phyloP scores from a whole-genome alignment of 1,140 invertebrate genomes.

The Saccostrea glomerata region DNA sequence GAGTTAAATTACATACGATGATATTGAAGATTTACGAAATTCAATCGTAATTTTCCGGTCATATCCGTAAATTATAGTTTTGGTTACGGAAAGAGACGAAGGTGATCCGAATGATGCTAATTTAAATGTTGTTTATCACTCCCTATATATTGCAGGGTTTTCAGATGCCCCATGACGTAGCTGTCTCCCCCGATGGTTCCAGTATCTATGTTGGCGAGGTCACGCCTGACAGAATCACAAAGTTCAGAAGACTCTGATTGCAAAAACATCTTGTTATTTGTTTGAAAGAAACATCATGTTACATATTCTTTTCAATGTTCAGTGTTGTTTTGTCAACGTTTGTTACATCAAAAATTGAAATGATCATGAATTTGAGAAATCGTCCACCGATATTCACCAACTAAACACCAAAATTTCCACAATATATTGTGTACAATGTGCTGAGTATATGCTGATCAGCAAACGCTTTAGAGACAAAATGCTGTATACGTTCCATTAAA shows the following conservation, averaged over 20 bases:
- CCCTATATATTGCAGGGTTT: slow-evolving; percentile 9
- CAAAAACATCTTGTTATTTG: neutral
- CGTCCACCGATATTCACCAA: neutral
- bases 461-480: too few species aligned
- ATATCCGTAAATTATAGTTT: too few species aligned
- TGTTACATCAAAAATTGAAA: neutral
- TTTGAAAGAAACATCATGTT: neutral
- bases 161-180: slow-evolving; percentile 26
- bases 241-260: neutral
- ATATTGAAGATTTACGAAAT: too few species aligned
- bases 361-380: neutral
- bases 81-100: too few species aligned
- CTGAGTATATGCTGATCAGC: too few species aligned
- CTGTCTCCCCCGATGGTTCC: slow-evolving; percentile 25
- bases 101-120: too few species aligned
- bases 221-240: slow-evolving; percentile 20
- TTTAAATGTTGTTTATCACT: too few species aligned
- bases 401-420: too few species aligned
- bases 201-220: slow-evolving; percentile 33
- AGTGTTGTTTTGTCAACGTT: slow-evolving; percentile 11
- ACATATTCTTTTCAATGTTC: neutral
- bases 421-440: too few species aligned
- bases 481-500: too few species aligned
- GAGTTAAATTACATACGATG: too few species aligned
- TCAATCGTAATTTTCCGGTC: too few species aligned